Evolutionary conservation across 2,797 vertebrate species (phyloP).

Genomic region (Sebastes umbrosus): DNA sequence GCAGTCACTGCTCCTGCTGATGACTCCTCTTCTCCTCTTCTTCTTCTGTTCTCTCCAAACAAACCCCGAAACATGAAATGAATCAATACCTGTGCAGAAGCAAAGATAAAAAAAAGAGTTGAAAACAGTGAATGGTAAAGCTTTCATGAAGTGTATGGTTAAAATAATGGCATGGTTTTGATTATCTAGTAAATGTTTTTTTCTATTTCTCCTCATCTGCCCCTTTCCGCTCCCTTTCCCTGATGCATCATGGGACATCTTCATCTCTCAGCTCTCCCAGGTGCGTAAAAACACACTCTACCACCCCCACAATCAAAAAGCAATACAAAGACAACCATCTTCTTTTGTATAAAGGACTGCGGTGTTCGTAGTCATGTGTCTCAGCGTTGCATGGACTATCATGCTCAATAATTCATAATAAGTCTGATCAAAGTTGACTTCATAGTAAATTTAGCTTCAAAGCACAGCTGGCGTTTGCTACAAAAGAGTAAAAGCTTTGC

Average conservation of each 20-base stretch:
- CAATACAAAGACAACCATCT: conserved; percentile 2
- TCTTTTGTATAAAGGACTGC: conserved; percentile 14
- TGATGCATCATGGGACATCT: conserved; percentile 50
- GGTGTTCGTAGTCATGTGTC: conserved; percentile 5
- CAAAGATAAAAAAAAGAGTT: neutral
- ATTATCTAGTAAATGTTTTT: conserved; percentile 4
- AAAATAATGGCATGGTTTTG: neutral
- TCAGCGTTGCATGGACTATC: conserved; percentile 27
- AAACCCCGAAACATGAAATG: neutral
- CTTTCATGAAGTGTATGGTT: neutral
- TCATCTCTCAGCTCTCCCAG: conserved; percentile 76
- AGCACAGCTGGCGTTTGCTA: neutral
- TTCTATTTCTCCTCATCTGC: neutral
- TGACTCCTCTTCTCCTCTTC: neutral
- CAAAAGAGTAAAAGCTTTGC: neutral
- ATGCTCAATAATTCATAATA: conserved; percentile 63
- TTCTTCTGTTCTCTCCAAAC: neutral
- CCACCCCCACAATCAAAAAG: neutral
- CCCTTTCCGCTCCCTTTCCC: neutral
- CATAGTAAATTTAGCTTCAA: conserved; percentile 46
- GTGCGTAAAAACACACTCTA: conserved; percentile 60
- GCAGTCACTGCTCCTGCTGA: neutral
- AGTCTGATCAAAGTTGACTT: conserved; percentile 66
- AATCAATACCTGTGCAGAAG: neutral
- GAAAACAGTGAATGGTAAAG: neutral